Evolutionary conservation across 2,113 vertebrate species (phyloP).

Genomic region (Festucalex cinctus): DNA sequence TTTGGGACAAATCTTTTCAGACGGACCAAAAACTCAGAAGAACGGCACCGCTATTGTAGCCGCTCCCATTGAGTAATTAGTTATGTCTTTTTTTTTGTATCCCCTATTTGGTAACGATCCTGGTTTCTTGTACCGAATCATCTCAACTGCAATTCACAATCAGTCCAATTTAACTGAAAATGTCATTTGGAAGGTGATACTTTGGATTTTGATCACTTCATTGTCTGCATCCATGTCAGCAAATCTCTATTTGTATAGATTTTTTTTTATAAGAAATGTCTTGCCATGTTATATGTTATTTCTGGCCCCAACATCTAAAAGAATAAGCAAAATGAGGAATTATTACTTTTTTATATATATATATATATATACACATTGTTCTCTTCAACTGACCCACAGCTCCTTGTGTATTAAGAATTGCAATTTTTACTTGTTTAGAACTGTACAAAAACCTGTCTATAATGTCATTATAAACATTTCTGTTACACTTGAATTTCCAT

Average conservation of each 20-base stretch:
- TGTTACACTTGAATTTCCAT: conserved; percentile 59
- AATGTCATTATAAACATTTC: conserved; percentile 68
- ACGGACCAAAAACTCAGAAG: conserved; percentile 60
- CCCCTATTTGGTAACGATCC: conserved; percentile 31
- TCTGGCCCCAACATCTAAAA: conserved; percentile 26
- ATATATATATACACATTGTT: conserved; percentile 46
- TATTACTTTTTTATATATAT: background rate
- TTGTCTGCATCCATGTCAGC: conserved; percentile 54
- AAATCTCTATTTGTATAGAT: conserved; percentile 43
- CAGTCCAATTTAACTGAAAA: conserved; percentile 24
- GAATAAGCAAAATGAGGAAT: conserved; percentile 23
- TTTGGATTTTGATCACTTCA: conserved; percentile 42
- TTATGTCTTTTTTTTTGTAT: conserved; percentile 24
- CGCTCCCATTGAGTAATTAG: conserved; percentile 31
- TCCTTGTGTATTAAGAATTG: conserved; percentile 55
- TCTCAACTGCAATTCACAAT: conserved; percentile 70
- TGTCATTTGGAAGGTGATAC: conserved; percentile 45
- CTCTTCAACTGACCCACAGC: conserved; percentile 72
- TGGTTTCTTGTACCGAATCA: conserved; percentile 25
- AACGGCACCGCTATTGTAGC: conserved; percentile 49
- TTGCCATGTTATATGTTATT: conserved; percentile 25
- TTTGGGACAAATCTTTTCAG: conserved; percentile 37
- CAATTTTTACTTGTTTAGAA: conserved; percentile 37
- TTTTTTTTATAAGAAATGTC: conserved; percentile 23
- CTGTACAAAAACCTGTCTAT: conserved; percentile 61